Evolutionary conservation across 1,140 invertebrate genomes (phyloP).

Genomic region (Cataglyphis hispanica): DNA sequence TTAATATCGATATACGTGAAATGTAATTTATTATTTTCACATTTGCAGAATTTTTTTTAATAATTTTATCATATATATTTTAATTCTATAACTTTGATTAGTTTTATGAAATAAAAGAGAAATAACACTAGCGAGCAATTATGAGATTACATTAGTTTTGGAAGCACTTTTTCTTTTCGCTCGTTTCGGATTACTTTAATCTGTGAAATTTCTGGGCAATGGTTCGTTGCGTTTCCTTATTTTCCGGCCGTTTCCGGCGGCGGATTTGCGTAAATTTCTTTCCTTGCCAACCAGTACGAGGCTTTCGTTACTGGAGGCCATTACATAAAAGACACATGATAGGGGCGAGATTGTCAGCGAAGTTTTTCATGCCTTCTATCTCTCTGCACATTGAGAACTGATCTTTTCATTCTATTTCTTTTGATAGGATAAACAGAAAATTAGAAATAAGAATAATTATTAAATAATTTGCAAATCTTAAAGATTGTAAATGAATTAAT

Average conservation of each 20-base stretch:
- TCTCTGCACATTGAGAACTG: neutral
- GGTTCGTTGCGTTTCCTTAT: slow-evolving; percentile 57
- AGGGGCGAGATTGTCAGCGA: neutral
- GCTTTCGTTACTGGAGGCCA: slow-evolving; percentile 16
- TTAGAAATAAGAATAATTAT: neutral
- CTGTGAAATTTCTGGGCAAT: slow-evolving; percentile 37
- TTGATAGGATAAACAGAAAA: slow-evolving; percentile 15
- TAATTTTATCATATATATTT: neutral
- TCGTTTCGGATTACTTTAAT: slow-evolving; percentile 38
- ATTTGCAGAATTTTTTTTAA: neutral
- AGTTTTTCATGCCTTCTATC: slow-evolving; percentile 34
- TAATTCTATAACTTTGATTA: neutral
- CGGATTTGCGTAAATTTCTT: slow-evolving; percentile 55
- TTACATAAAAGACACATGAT: slow-evolving; percentile 49
- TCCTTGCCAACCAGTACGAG: slow-evolving; percentile 23
- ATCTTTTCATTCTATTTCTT: neutral
- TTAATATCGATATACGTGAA: neutral
- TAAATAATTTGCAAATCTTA: slow-evolving; percentile 14
- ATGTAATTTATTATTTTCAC: neutral
- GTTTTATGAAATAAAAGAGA: slow-evolving; percentile 13
- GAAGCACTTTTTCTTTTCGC: neutral
- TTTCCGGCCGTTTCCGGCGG: slow-evolving; percentile 47
- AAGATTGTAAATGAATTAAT: neutral
- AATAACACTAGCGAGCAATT: neutral
- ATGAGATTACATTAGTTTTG: slow-evolving; percentile 42